Evolutionary conservation across 2,888 invertebrate species (phyloP).

Genomic region (Eristalinus sepulchralis): DNA sequence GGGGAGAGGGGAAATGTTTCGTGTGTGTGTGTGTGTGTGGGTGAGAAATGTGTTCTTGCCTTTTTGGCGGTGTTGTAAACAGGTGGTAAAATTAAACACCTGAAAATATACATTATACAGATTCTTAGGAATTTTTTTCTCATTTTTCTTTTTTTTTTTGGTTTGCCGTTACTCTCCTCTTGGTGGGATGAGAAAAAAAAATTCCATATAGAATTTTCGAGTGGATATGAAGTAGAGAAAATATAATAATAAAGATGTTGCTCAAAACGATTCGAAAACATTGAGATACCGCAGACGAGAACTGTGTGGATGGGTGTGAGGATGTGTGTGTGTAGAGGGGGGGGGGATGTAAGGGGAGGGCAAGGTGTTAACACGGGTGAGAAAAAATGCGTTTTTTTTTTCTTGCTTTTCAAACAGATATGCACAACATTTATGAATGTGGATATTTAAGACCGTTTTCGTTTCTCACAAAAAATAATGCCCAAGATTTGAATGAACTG

Average conservation of each 20-base stretch:
- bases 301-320: too few species aligned
- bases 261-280: conserved; percentile 13
- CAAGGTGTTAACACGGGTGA: background rate
- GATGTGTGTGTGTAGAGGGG: too few species aligned
- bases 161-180: background rate
- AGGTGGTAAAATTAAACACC: conserved; percentile 71
- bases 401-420: too few species aligned
- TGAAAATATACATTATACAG: conserved; percentile 55
- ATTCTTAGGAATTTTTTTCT: conserved; percentile 38
- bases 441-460: background rate
- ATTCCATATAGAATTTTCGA: background rate
- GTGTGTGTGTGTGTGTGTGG: background rate
- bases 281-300: background rate
- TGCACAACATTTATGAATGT: conserved; percentile 8
- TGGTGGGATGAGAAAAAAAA: background rate
- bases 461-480: background rate
- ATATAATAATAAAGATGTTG: conserved; percentile 24
- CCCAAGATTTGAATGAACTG: background rate
- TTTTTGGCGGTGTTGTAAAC: conserved; percentile 63
- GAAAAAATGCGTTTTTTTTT: conserved; percentile 33
- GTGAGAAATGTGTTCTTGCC: conserved; percentile 30
- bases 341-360: background rate
- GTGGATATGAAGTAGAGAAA: background rate
- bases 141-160: background rate
- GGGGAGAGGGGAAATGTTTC: background rate